A percentile compares a stretch with the other conserved stretches of the same genome.
phyloP scores from a whole-genome alignment of 2,113 vertebrate species.

The Semicossyphus pulcher region DNA sequence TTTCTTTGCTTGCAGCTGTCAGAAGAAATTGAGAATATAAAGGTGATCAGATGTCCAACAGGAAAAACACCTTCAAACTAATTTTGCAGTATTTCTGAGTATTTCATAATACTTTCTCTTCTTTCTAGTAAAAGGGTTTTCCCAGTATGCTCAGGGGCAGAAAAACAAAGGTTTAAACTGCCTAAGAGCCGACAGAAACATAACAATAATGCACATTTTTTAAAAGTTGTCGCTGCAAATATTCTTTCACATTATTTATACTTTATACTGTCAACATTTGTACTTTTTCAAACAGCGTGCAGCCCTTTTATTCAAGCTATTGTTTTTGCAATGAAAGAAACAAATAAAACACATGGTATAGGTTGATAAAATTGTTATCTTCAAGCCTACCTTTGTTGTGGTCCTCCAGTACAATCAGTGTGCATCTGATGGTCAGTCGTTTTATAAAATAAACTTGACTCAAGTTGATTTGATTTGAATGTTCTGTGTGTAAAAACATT shows the following conservation, averaged over 20 bases:
- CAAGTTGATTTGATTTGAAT: background rate
- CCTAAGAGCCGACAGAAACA: background rate
- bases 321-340: background rate
- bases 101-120: too few species aligned
- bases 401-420: background rate
- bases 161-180: background rate
- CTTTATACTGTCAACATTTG: too few species aligned
- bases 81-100: background rate
- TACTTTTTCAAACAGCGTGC: too few species aligned
- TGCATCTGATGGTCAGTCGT: background rate
- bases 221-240: too few species aligned
- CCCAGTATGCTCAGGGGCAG: too few species aligned
- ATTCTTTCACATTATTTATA: too few species aligned
- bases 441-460: conserved; percentile 23
- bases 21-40: background rate
- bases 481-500: background rate
- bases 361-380: background rate
- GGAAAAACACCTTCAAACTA: background rate
- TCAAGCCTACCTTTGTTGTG: conserved; percentile 26
- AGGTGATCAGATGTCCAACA: background rate
- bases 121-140: too few species aligned
- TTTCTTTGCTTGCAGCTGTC: background rate
- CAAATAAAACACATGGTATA: background rate
- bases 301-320: too few species aligned
- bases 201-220: too few species aligned